Evolutionary conservation across 2,888 invertebrate species (phyloP).

Genomic region (Aspidapion aeneum): DNA sequence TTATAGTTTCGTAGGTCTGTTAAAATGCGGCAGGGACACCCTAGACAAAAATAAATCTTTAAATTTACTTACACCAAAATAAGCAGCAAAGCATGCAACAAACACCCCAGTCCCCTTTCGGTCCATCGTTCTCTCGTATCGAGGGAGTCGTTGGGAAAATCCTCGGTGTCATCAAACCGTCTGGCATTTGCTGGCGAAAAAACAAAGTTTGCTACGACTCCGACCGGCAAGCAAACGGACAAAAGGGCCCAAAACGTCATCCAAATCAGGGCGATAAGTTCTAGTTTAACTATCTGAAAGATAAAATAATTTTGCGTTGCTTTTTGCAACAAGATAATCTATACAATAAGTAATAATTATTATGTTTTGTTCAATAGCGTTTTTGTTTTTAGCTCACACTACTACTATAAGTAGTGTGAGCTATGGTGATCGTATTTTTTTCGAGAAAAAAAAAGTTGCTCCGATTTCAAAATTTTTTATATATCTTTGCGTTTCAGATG

Average conservation of each 20-base stretch:
- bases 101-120: constrained; percentile 13
- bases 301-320: neutral
- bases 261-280: constrained; percentile 38
- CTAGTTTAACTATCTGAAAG: constrained; percentile 38
- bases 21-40: too few species aligned
- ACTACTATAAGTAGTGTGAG: too few species aligned
- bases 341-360: too few species aligned
- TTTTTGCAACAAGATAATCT: too few species aligned
- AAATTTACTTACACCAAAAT: constrained; percentile 15
- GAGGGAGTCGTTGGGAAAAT: constrained; percentile 29
- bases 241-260: constrained; percentile 38
- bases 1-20: too few species aligned
- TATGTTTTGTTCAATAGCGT: too few species aligned
- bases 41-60: too few species aligned
- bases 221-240: constrained; percentile 34
- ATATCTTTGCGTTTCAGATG: too few species aligned
- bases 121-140: constrained; percentile 11
- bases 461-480: too few species aligned
- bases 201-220: constrained; percentile 32
- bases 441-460: too few species aligned
- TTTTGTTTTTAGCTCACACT: too few species aligned
- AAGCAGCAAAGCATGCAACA: constrained; percentile 16
- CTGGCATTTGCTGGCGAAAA: constrained; percentile 31
- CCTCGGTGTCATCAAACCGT: constrained; percentile 32
- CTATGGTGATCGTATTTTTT: too few species aligned